Percentiles rank a stretch among this genome's conserved stretches.
These are phyloP conservation scores for Drosophila sp. DNA, from an alignment of 1,140 invertebrate species.

Conservation along the genomic window DNA sequence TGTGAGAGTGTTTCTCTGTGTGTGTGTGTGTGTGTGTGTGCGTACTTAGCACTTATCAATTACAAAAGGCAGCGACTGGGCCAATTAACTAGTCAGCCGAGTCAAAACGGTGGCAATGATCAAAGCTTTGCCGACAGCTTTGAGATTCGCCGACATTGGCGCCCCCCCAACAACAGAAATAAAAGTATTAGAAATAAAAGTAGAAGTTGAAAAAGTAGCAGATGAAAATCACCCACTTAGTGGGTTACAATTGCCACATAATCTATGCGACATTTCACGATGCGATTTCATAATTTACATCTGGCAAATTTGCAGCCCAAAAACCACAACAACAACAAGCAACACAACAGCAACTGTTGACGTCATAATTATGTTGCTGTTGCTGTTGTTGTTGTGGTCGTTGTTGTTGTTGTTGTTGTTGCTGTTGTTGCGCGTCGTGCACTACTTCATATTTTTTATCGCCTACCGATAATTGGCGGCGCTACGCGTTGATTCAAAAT, in stretches of 20 bases:
- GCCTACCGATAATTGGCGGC: slow-evolving; percentile 68
- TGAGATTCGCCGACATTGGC: slow-evolving; percentile 63
- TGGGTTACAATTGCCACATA: slow-evolving; percentile 33
- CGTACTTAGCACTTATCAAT: slow-evolving; percentile 56
- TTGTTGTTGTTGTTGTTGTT: slow-evolving; percentile 12
- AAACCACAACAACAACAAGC: slow-evolving; percentile 25
- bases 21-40: background rate
- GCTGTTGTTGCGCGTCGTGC: slow-evolving; percentile 28
- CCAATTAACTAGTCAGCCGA: slow-evolving; percentile 71
- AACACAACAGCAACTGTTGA: slow-evolving; percentile 33
- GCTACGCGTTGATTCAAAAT: slow-evolving; percentile 66
- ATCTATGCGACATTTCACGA: slow-evolving; percentile 11
- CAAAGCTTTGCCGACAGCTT: slow-evolving; percentile 57
- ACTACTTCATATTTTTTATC: slow-evolving; percentile 68
- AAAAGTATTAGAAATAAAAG: slow-evolving; percentile 6
- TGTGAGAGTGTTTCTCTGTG: background rate
- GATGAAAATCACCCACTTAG: background rate
- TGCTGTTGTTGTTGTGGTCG: too few species aligned
- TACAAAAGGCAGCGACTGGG: slow-evolving; percentile 72
- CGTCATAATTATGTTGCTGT: slow-evolving; percentile 62
- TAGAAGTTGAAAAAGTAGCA: background rate
- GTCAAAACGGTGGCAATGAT: slow-evolving; percentile 61
- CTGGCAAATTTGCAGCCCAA: slow-evolving; percentile 40
- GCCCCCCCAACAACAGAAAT: slow-evolving; percentile 22
- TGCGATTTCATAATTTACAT: slow-evolving; percentile 43